A percentile compares a stretch with the other conserved stretches of the same genome.
phyloP scores from a whole-genome alignment of 2,888 invertebrate species.

The Thumatha senex region DNA sequence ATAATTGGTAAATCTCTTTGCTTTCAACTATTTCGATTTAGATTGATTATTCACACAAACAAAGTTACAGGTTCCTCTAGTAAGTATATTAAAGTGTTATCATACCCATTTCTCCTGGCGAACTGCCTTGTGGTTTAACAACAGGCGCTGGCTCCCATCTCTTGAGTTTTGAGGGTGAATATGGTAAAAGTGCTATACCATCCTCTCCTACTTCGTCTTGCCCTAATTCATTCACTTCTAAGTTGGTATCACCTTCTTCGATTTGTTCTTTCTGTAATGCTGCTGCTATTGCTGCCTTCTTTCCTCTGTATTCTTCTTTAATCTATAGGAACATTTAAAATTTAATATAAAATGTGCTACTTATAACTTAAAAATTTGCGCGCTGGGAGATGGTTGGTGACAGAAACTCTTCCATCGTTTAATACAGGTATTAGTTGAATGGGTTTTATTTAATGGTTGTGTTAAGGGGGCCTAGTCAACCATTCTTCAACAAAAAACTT shows the following conservation, averaged over 20 bases:
- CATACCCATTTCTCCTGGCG: constrained; percentile 95
- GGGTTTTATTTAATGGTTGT: too few species aligned
- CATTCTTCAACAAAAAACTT: too few species aligned
- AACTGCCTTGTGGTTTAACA: constrained; percentile 86
- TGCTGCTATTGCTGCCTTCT: constrained; percentile 76
- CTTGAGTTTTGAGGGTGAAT: constrained; percentile 76
- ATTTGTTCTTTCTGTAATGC: constrained; percentile 54
- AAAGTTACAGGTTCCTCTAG: too few species aligned
- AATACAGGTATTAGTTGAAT: too few species aligned
- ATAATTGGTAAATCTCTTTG: too few species aligned
- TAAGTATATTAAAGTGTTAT: too few species aligned
- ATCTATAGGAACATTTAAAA: constrained; percentile 10
- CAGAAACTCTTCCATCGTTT: too few species aligned
- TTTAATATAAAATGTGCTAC: not conserved
- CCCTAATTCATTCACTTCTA: constrained; percentile 66
- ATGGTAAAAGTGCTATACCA: constrained; percentile 59
- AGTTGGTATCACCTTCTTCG: constrained; percentile 63
- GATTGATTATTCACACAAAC: too few species aligned
- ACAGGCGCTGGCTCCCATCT: constrained; percentile 89
- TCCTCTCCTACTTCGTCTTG: constrained; percentile 59
- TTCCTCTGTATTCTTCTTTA: constrained; percentile 63
- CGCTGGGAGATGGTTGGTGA: too few species aligned
- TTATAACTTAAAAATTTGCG: too few species aligned
- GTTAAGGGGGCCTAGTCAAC: too few species aligned
- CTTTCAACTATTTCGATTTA: too few species aligned